phyloP scores from a whole-genome alignment of 2,113 vertebrate species.

The Pristiophorus japonicus region DNA sequence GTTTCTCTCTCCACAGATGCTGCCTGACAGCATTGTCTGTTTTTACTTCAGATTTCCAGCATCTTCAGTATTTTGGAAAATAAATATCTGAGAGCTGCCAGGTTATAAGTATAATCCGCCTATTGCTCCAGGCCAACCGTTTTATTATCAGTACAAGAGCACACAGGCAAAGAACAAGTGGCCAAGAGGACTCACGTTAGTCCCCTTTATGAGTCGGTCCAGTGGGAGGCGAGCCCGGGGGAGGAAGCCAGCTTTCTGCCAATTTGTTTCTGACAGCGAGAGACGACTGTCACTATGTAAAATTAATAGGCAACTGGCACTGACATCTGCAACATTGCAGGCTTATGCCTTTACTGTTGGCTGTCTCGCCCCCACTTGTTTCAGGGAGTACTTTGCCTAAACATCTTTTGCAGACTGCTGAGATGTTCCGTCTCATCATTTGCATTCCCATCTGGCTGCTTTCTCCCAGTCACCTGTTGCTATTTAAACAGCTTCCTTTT shows the following conservation, averaged over 20 bases:
- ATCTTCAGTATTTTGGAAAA: no score
- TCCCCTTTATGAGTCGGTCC: background rate
- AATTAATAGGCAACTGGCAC: background rate
- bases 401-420: background rate
- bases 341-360: background rate
- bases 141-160: background rate
- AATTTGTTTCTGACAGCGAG: background rate
- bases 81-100: background rate
- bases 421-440: background rate
- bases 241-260: no score
- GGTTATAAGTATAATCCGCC: background rate
- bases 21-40: no score
- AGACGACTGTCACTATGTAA: background rate
- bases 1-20: no score
- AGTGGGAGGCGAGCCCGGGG: background rate
- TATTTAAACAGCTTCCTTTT: background rate
- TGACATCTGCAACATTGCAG: background rate
- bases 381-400: background rate
- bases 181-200: no score
- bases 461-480: background rate
- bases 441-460: background rate
- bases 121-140: background rate
- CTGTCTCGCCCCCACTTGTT: background rate
- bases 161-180: background rate
- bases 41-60: no score